phyloP scores from a whole-genome alignment of 2,888 invertebrate genomes.

The Diarsia brunnea region DNA sequence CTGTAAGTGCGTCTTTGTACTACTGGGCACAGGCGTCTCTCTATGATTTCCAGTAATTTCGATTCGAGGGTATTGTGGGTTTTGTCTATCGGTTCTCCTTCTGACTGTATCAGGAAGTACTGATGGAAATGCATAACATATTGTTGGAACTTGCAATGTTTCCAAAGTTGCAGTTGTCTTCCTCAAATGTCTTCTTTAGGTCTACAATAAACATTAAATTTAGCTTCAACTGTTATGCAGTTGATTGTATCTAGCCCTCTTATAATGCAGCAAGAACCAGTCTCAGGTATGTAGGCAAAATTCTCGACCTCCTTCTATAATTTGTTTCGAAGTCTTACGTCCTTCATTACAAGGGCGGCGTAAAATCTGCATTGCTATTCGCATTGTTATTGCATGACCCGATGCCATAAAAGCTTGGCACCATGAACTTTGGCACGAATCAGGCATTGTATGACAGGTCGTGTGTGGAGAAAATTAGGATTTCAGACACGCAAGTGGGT shows the following conservation, averaged over 20 bases:
- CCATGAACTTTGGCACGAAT: constrained; percentile 55
- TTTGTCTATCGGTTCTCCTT: not conserved
- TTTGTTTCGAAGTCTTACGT: constrained; percentile 48
- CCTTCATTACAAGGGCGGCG: constrained; percentile 57
- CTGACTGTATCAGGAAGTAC: not conserved
- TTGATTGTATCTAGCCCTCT: constrained; percentile 10
- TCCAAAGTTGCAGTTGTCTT: not conserved
- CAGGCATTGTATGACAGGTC: constrained; percentile 21
- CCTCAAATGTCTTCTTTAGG: not conserved
- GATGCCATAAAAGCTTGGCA: constrained; percentile 47
- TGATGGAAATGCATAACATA: not conserved
- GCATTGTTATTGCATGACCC: constrained; percentile 47
- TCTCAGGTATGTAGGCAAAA: constrained; percentile 46
- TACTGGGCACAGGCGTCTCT: not conserved
- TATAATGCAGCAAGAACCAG: constrained; percentile 40
- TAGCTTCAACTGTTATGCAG: not conserved
- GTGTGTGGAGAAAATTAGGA: constrained; percentile 22
- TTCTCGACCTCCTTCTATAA: constrained; percentile 56
- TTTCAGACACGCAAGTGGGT: constrained; percentile 6
- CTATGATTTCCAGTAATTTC: not conserved
- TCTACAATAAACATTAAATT: constrained; percentile 16
- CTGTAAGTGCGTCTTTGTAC: not conserved
- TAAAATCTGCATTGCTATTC: constrained; percentile 51
- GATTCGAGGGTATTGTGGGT: not conserved
- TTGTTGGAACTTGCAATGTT: not conserved